Base-by-base conservation (phyloP, 1,140 invertebrate genomes). In the Glossosoma conforme region DNA sequence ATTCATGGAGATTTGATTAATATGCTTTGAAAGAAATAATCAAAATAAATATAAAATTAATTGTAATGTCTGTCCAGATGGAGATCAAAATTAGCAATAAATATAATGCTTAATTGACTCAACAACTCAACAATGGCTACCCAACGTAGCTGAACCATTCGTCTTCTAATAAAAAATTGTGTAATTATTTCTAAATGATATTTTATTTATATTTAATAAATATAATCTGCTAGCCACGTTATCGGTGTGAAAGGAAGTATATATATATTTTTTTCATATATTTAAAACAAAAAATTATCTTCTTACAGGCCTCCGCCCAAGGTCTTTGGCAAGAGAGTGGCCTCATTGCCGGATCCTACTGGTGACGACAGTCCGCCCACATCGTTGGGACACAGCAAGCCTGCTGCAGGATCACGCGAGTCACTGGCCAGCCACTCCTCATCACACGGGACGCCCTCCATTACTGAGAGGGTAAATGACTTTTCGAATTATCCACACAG, bases 291-390 rank as follows among this genome's bases (percentile, higher is more conserved):
- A 19, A 5, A 37, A 10, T 11, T 42, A 9, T 21, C 35, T 17
- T 5, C 9, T 60, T 67, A 28, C 56, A 83, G 82, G 62, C 77
- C 80, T 52, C 82, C 82, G 59, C 78, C 78, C 49, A 82, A 82
- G 72, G 72, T 74, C 56, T 75, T 79, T 67, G 75, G 60, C 58
- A 77, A 69, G 62, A 67, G 77, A 14, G 77, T 70, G 47, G 71
- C 70, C 15, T 72, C 69, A 17, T 53, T 71, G 54, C 78, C 76
- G 2, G 77, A 79, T 56, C 69, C 75, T 19, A 74, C 74, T 9
- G 67, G 67, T 36, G 77, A 79, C 50, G 77, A 78, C 52, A 75
- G 70, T 35, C 69, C 70, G 11, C 70, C 70, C 0, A 70, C 71
- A 3, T 74, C 72, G 1, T 50, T 72, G 6, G 66, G 69, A 25